phyloP scores from a whole-genome alignment of 2,113 vertebrate species.

The Nothocercus nigrocapillus region DNA sequence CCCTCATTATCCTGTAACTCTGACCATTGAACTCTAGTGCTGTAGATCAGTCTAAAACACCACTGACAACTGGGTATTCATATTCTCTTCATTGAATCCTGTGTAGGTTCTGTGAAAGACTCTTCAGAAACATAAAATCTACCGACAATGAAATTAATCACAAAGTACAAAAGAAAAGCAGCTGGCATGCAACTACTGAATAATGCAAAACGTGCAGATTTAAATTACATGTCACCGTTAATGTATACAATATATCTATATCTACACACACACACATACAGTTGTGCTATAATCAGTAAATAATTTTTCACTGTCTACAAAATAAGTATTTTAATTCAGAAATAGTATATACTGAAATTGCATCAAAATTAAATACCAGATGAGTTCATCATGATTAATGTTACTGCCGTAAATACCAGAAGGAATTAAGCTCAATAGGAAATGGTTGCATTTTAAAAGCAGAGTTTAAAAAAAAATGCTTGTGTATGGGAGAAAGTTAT shows the following conservation, averaged over 20 bases:
- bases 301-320: slow-evolving; percentile 73
- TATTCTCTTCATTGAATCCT: slow-evolving; percentile 58
- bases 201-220: slow-evolving; percentile 73
- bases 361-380: slow-evolving; percentile 58
- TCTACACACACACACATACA: slow-evolving; percentile 8
- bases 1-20: slow-evolving; percentile 21
- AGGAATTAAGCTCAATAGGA: slow-evolving; percentile 17
- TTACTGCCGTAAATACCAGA: slow-evolving; percentile 12
- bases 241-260: slow-evolving; percentile 66
- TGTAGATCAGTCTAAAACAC: slow-evolving; percentile 64
- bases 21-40: slow-evolving; percentile 61
- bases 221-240: slow-evolving; percentile 70
- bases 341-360: slow-evolving; percentile 52
- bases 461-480: not conserved
- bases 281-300: slow-evolving; percentile 63
- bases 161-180: slow-evolving; percentile 78
- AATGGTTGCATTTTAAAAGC: not conserved
- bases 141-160: slow-evolving; percentile 79
- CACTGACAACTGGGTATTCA: slow-evolving; percentile 55
- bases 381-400: slow-evolving; percentile 56
- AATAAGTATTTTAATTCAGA: slow-evolving; percentile 68
- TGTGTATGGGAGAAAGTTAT: not conserved
- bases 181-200: slow-evolving; percentile 71
- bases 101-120: slow-evolving; percentile 67
- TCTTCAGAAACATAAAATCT: slow-evolving; percentile 77